phyloP scores from a whole-genome alignment of 2,113 vertebrate species.

The Melozone crissalis region DNA sequence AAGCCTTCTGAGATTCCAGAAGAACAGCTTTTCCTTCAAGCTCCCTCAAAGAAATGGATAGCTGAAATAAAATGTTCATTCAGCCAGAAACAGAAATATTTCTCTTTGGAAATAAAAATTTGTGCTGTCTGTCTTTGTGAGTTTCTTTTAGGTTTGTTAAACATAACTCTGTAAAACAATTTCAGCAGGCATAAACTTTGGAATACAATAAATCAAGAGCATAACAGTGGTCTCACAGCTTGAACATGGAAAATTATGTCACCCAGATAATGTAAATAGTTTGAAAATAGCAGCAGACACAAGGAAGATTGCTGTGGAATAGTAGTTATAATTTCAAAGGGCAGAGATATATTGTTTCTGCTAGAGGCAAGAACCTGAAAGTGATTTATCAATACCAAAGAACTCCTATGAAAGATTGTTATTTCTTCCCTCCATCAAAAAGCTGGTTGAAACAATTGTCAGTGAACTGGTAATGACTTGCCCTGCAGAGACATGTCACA shows the following conservation, averaged over 20 bases:
- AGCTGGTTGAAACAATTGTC: neutral
- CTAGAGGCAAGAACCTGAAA: neutral
- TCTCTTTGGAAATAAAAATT: neutral
- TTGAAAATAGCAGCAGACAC: neutral
- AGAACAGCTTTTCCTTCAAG: neutral
- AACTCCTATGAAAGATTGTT: neutral
- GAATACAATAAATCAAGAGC: neutral
- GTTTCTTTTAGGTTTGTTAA: neutral
- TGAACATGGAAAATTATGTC: slow-evolving; percentile 19
- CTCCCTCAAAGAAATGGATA: neutral
- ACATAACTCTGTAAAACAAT: neutral
- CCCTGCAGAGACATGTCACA: neutral
- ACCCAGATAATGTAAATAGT: slow-evolving; percentile 10
- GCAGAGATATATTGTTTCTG: neutral
- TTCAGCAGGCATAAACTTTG: neutral
- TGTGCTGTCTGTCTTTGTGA: neutral
- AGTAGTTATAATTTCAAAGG: neutral
- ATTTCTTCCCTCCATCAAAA: neutral
- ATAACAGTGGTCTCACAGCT: neutral
- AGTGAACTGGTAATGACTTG: neutral
- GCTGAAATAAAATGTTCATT: neutral
- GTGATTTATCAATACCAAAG: neutral
- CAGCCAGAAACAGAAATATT: neutral
- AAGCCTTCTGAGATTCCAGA: neutral
- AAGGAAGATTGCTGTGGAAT: neutral